Percentiles rank a stretch among this genome's conserved stretches.
These are phyloP conservation scores for Drymodes brunneopygia DNA, from an alignment of 2,113 vertebrate species.

Conservation along the genomic window DNA sequence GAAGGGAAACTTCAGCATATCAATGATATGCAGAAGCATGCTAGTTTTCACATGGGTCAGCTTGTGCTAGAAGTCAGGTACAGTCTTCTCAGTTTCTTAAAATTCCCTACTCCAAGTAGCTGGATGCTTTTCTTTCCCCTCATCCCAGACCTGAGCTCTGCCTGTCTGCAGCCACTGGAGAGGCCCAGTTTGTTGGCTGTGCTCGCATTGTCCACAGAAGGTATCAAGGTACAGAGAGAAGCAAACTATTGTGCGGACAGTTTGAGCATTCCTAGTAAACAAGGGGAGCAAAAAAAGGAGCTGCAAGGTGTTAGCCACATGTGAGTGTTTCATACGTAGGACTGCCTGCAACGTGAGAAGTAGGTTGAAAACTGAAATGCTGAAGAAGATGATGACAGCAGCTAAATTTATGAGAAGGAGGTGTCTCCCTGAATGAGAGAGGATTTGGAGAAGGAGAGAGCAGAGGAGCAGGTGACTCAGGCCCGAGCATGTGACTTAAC, in stretches of 20 bases:
- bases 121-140: background rate
- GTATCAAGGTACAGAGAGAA: background rate
- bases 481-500: background rate
- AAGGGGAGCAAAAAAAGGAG: background rate
- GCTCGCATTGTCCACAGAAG: too few species aligned
- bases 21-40: rapidly evolving
- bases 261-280: background rate
- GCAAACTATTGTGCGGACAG: background rate
- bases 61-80: background rate
- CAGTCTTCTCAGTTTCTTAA: background rate
- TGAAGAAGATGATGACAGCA: background rate
- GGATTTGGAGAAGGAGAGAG: background rate
- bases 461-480: background rate
- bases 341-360: background rate
- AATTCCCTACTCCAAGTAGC: background rate
- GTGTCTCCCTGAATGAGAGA: background rate
- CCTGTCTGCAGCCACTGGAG: background rate
- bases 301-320: background rate
- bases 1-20: background rate
- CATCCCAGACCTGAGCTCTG: background rate
- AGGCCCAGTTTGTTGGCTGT: background rate
- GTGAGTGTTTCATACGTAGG: background rate
- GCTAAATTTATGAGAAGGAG: background rate
- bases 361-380: background rate
- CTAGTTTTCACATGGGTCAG: background rate